Evolutionary conservation across 2,797 vertebrate genomes (phyloP), one percentile per base, ranked within the genome.

Genomic region (Periophthalmus magnuspinnatus): DNA sequence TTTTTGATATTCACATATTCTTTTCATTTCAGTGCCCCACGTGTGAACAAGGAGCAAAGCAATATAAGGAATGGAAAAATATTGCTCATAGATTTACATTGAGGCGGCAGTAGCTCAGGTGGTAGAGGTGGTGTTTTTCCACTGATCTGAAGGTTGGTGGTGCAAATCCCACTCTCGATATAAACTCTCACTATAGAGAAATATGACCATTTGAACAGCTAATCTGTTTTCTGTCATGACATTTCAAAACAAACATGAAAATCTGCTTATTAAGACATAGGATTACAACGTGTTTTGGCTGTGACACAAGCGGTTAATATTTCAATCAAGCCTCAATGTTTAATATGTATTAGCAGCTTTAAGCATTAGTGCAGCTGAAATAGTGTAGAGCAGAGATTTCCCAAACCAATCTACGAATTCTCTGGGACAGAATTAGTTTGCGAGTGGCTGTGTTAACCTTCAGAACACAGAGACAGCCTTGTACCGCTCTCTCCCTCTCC

Each of bases 251-350:
- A 52, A 50, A 50, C 2, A 50, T n/a, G 17, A 17, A 50, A 50
- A 52, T 52, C 48, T n/a, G 19, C 16, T 52, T 52, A 17, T 52
- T 52, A 52, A 36, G 24, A n/a, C 17, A 10, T 36, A 36, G 17
- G 41, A 45, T 45, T 45, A 45, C 4, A 4, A 38, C 17, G 14
- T 41, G 21, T 63, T 41, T 63, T 41, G 60, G 36, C 59, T 22
- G 7, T 21, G 34, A 61, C 10, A 63, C 36, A 14, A 45, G 34
- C 21, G 19, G 60, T 36, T 76, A 50, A 80, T 61, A 84, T 74
- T 62, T 68, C 78, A 74, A 81, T 70, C 76, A 77, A 83, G 79
- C 86, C 83, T 84, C 72, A 83, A 62, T 76, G 81, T 85, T 80
- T 70, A 78, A 83, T 78, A 85, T 84, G 77, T 78, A 87, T 79